Percentiles rank a stretch among this genome's conserved stretches.
Evolutionary conservation across 2,888 invertebrate species (phyloP).

Genomic region (Hermaeophaga mercurialis): DNA sequence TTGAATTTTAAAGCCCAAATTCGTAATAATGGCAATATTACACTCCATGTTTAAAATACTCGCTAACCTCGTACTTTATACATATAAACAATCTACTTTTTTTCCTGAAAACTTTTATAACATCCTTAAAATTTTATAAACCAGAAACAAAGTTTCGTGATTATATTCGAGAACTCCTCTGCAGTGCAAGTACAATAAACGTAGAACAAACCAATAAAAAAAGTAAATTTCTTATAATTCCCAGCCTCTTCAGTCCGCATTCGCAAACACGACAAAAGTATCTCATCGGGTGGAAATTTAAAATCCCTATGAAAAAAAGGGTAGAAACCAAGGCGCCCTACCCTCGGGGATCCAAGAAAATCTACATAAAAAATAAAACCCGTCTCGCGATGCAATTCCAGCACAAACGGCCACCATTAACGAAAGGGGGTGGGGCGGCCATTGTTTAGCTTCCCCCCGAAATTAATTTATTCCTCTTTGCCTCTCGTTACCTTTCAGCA

Average conservation of each 20-base stretch:
- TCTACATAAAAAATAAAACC: slow-evolving; percentile 58
- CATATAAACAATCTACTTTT: too few relatives aligned
- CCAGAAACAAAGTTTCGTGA: too few relatives aligned
- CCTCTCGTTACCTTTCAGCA: not conserved
- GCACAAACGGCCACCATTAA: slow-evolving; percentile 59
- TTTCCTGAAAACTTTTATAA: too few relatives aligned
- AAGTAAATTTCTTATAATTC: not conserved
- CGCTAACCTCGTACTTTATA: too few relatives aligned
- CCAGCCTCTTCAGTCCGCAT: slow-evolving; percentile 1
- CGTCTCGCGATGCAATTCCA: slow-evolving; percentile 57
- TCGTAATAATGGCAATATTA: too few relatives aligned
- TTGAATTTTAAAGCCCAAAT: too few relatives aligned
- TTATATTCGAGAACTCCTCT: too few relatives aligned
- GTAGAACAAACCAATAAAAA: not conserved
- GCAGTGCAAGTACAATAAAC: too few relatives aligned
- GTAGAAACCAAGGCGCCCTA: slow-evolving; percentile 42
- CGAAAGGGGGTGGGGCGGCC: slow-evolving; percentile 49
- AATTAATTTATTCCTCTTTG: slow-evolving; percentile 59
- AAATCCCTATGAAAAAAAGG: slow-evolving; percentile 47
- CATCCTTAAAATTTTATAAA: too few relatives aligned
- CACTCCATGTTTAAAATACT: too few relatives aligned
- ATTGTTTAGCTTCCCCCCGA: slow-evolving; percentile 59
- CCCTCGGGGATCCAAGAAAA: slow-evolving; percentile 50
- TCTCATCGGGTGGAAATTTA: slow-evolving; percentile 1
- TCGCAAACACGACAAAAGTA: slow-evolving; percentile 4